phyloP scores from a whole-genome alignment of 2,113 vertebrate genomes.

The Chloropsis hardwickii region DNA sequence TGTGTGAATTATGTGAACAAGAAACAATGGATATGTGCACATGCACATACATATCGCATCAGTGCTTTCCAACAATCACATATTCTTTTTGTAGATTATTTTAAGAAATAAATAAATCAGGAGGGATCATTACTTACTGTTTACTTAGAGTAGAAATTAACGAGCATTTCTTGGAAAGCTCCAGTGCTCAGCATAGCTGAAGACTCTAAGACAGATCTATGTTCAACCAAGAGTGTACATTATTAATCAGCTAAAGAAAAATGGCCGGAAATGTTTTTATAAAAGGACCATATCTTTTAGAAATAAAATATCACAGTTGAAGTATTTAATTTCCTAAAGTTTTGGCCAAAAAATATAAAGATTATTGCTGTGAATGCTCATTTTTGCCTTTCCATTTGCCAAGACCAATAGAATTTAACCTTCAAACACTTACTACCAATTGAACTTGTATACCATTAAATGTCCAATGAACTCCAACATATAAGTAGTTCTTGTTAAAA shows the following conservation, averaged over 20 bases:
- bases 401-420: neutral
- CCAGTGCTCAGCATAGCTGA: constrained; percentile 34
- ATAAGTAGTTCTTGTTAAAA: neutral
- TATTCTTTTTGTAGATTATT: constrained; percentile 51
- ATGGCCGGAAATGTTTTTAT: constrained; percentile 38
- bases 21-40: constrained; percentile 23
- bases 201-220: constrained; percentile 25
- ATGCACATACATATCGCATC: constrained; percentile 23
- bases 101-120: constrained; percentile 55
- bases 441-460: neutral
- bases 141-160: constrained; percentile 62
- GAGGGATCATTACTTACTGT: constrained; percentile 45
- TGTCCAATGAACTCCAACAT: neutral
- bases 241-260: constrained; percentile 39
- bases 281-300: neutral
- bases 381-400: neutral
- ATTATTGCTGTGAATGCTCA: neutral
- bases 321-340: neutral
- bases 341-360: neutral
- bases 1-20: constrained; percentile 23
- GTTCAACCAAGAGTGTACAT: constrained; percentile 40
- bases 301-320: neutral
- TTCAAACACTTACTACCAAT: neutral
- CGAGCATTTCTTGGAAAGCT: constrained; percentile 29
- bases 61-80: constrained; percentile 54